phyloP scores from a whole-genome alignment of 2,888 invertebrate genomes.

The Tholera decimalis region DNA sequence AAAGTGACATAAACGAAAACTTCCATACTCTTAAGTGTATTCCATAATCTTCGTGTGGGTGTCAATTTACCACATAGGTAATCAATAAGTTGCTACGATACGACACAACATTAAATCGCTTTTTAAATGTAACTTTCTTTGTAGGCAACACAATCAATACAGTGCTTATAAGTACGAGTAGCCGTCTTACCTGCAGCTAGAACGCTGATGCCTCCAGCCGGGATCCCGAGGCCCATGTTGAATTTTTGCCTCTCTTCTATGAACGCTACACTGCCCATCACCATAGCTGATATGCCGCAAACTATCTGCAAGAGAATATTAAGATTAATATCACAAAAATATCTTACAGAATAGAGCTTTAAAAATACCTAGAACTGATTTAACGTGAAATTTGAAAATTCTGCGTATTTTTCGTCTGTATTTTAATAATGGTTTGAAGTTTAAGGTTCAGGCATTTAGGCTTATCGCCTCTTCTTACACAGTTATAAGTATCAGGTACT shows the following conservation, averaged over 20 bases:
- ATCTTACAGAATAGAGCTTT: not conserved
- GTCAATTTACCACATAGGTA: too few species aligned
- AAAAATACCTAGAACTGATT: not conserved
- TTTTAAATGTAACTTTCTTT: too few species aligned
- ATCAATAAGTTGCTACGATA: too few species aligned
- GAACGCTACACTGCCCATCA: conserved; percentile 92
- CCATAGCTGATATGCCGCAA: conserved; percentile 92
- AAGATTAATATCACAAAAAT: not conserved
- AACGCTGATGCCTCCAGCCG: conserved; percentile 91
- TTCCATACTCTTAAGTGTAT: too few species aligned
- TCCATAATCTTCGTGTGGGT: too few species aligned
- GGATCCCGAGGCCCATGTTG: conserved; percentile 92
- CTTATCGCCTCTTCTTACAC: not conserved
- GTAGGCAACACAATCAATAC: too few species aligned
- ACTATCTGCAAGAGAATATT: conserved; percentile 88
- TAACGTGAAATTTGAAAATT: not conserved
- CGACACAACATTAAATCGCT: too few species aligned
- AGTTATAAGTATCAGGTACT: too few species aligned
- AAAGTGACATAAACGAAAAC: too few species aligned
- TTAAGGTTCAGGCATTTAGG: not conserved
- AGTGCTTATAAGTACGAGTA: too few species aligned
- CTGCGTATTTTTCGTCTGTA: not conserved
- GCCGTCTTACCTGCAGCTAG: conserved; percentile 91
- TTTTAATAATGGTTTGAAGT: not conserved
- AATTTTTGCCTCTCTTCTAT: conserved; percentile 92